phyloP scores from a whole-genome alignment of 2,113 vertebrate genomes.

The Lepus americanus region DNA sequence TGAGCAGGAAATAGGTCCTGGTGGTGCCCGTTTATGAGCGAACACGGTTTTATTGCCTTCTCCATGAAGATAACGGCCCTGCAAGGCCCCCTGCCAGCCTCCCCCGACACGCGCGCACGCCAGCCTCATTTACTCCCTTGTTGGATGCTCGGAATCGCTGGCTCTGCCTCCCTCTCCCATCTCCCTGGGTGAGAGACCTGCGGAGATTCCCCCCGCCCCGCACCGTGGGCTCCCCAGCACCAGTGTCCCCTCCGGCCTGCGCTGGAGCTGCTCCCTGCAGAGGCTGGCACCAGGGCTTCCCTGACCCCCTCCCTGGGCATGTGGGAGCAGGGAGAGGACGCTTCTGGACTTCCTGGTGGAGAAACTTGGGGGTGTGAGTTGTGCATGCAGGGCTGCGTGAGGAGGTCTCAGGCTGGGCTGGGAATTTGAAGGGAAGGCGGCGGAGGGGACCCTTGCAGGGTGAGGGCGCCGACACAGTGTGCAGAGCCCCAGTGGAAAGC shows the following conservation, averaged over 20 bases:
- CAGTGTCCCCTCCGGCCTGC: constrained; percentile 33
- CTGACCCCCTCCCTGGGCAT: background rate
- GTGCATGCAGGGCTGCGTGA: background rate
- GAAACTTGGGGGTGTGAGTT: background rate
- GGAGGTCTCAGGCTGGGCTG: background rate
- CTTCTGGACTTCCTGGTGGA: background rate
- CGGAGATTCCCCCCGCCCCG: background rate
- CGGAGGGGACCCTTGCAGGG: background rate
- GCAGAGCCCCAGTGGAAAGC: background rate
- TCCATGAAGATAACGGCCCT: constrained; percentile 80
- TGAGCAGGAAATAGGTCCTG: constrained; percentile 82
- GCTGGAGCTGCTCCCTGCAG: background rate
- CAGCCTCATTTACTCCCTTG: constrained; percentile 80
- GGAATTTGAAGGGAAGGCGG: background rate
- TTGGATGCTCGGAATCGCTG: constrained; percentile 75
- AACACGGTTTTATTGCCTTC: constrained; percentile 77
- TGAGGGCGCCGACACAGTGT: background rate
- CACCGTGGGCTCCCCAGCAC: background rate
- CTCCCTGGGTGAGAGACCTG: constrained; percentile 59
- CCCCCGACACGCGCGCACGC: constrained; percentile 35
- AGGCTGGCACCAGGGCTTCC: background rate
- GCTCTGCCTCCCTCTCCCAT: background rate
- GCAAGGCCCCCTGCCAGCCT: constrained; percentile 70
- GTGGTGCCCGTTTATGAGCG: constrained; percentile 79
- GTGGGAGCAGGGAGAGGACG: background rate